Evolutionary conservation across 2,888 invertebrate species (phyloP).

Genomic region (Syrphus vitripennis): DNA sequence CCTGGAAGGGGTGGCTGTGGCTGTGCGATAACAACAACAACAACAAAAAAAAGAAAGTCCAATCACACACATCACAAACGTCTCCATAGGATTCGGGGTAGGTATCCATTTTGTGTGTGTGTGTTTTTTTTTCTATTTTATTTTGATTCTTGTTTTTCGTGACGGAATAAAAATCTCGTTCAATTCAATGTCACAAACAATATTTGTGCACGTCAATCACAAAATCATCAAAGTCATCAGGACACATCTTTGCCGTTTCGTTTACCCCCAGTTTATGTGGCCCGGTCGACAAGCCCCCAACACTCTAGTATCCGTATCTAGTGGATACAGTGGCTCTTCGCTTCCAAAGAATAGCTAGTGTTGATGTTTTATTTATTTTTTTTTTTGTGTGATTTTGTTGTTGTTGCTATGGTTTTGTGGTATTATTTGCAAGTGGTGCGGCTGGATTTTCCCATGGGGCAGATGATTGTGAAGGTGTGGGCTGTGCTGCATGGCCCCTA

Average conservation of each 20-base stretch:
- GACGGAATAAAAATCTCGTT: conserved; percentile 67
- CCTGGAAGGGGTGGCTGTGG: not conserved
- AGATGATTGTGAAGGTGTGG: conserved; percentile 28
- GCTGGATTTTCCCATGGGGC: conserved; percentile 8
- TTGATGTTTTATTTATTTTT: not conserved
- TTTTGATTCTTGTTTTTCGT: conserved; percentile 30
- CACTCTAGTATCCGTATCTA: not conserved
- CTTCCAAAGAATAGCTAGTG: conserved; percentile 19
- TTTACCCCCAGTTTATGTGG: not conserved
- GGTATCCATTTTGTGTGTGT: too few relatives aligned
- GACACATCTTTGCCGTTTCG: conserved; percentile 14
- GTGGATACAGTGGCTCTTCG: conserved; percentile 29
- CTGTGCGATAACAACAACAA: not conserved
- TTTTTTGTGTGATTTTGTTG: not conserved
- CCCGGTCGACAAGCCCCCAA: not conserved
- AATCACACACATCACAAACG: not conserved
- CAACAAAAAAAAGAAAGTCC: not conserved
- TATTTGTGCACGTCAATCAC: conserved; percentile 70
- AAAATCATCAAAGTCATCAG: conserved; percentile 66
- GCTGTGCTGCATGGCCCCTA: not conserved
- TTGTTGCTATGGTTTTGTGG: not conserved
- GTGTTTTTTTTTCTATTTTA: conserved; percentile 12
- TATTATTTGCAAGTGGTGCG: conserved; percentile 31
- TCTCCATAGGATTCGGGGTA: not conserved
- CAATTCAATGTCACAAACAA: conserved; percentile 69